These are phyloP conservation scores for Nansenia antarctica DNA, from an alignment of 2,113 vertebrate species.

Conservation along the genomic window DNA sequence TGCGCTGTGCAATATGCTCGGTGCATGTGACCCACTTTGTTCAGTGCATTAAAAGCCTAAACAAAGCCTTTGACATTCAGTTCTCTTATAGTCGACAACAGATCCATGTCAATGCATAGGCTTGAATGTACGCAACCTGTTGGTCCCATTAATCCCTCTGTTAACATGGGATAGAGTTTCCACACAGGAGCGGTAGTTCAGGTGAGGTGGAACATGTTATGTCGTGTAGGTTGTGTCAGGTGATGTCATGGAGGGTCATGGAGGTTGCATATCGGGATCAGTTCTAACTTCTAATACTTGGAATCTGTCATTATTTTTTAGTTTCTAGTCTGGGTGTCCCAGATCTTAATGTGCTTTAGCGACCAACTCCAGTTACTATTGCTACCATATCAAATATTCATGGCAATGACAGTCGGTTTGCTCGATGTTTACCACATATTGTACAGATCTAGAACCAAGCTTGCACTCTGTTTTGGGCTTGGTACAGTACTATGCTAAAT, in stretches of 20 bases:
- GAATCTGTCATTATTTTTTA: too few species aligned
- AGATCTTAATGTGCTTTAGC: too few species aligned
- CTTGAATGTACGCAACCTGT: constrained; percentile 1
- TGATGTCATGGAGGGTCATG: background rate
- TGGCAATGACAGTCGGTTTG: too few species aligned
- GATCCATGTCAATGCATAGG: background rate
- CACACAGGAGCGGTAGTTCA: constrained; percentile 28
- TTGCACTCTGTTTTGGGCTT: too few species aligned
- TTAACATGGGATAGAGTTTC: constrained; percentile 21
- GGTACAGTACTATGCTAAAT: background rate
- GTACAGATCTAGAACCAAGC: too few species aligned
- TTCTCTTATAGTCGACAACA: background rate
- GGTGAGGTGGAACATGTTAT: constrained; percentile 23
- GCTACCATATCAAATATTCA: too few species aligned
- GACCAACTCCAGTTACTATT: too few species aligned
- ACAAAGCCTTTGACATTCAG: background rate
- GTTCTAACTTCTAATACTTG: background rate
- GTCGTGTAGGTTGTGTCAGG: constrained; percentile 21
- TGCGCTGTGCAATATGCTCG: background rate
- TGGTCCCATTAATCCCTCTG: constrained; percentile 20
- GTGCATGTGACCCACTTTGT: background rate
- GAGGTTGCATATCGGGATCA: background rate
- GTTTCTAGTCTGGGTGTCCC: too few species aligned
- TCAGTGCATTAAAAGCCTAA: background rate
- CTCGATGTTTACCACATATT: too few species aligned